Evolutionary conservation across 2,888 invertebrate species (phyloP).

Genomic region (Lasioglossum malachurum): DNA sequence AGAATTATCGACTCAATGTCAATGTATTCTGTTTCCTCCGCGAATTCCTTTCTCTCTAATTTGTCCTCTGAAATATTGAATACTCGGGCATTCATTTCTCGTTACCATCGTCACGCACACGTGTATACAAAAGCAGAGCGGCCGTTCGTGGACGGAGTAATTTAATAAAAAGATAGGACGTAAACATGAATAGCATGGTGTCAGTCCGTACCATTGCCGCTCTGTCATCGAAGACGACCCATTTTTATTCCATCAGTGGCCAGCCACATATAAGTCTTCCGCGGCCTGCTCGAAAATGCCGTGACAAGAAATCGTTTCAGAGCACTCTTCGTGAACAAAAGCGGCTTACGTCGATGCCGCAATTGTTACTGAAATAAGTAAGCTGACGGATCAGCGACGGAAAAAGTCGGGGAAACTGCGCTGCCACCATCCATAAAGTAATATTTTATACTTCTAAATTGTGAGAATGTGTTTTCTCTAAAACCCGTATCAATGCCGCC

Average conservation of each 20-base stretch:
- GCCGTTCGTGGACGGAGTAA: conserved; percentile 35
- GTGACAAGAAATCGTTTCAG: conserved; percentile 60
- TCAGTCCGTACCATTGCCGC: conserved; percentile 59
- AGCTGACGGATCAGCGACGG: conserved; percentile 11
- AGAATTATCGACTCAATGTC: background rate
- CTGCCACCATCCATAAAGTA: no score
- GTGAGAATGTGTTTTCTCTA: no score
- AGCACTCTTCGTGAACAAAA: conserved; percentile 26
- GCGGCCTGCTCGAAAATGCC: conserved; percentile 58
- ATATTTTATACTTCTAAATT: no score
- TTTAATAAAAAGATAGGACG: conserved; percentile 62
- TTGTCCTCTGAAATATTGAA: background rate
- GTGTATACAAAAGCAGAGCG: background rate
- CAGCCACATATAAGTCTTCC: conserved; percentile 41
- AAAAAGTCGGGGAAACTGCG: conserved; percentile 8
- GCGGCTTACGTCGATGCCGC: conserved; percentile 2
- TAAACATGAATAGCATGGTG: conserved; percentile 50
- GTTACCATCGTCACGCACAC: background rate
- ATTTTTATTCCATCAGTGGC: conserved; percentile 59
- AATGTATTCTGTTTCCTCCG: background rate
- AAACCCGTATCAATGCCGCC: no score
- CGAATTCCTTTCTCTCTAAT: background rate
- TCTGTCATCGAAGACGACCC: conserved; percentile 58
- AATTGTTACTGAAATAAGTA: conserved; percentile 28
- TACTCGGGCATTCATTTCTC: background rate